phyloP scores from a whole-genome alignment of 2,113 vertebrate species.

The Struthidea cinerea region DNA sequence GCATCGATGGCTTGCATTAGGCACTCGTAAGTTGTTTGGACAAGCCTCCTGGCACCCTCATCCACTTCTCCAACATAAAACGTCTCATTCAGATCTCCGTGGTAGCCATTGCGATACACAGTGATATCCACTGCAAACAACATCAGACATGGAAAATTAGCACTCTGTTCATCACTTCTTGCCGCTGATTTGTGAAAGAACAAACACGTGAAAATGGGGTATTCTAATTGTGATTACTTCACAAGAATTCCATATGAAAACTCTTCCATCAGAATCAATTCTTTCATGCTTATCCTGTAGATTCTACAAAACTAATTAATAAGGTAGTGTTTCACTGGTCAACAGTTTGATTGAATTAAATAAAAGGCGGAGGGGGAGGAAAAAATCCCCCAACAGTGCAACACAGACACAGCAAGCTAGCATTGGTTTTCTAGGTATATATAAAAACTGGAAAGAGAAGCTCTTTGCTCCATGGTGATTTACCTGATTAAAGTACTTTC shows the following conservation, averaged over 20 bases:
- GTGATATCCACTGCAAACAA: constrained; percentile 92
- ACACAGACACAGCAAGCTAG: not conserved
- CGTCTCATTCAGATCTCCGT: constrained; percentile 96
- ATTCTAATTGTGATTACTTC: not conserved
- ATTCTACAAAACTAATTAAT: not conserved
- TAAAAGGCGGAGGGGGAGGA: fast-evolving
- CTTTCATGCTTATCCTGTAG: not conserved
- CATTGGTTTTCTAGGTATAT: not conserved
- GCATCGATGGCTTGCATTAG: constrained; percentile 98
- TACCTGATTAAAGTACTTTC: not conserved
- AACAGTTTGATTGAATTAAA: not conserved
- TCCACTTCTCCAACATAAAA: constrained; percentile 95
- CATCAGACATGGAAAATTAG: not conserved
- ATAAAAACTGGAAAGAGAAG: not conserved
- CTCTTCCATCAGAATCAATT: not conserved
- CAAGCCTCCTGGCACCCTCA: constrained; percentile 87
- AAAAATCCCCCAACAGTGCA: not conserved
- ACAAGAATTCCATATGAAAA: not conserved
- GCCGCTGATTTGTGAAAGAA: not conserved
- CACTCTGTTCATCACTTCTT: not conserved
- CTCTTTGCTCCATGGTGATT: not conserved
- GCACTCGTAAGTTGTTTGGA: constrained; percentile 95
- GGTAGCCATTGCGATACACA: constrained; percentile 94
- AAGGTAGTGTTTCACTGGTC: not conserved
- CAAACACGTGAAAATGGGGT: not conserved